Percentiles rank a stretch among this genome's conserved stretches.
phyloP scores from a whole-genome alignment of 2,888 invertebrate species.

The Caradrina kadenii region DNA sequence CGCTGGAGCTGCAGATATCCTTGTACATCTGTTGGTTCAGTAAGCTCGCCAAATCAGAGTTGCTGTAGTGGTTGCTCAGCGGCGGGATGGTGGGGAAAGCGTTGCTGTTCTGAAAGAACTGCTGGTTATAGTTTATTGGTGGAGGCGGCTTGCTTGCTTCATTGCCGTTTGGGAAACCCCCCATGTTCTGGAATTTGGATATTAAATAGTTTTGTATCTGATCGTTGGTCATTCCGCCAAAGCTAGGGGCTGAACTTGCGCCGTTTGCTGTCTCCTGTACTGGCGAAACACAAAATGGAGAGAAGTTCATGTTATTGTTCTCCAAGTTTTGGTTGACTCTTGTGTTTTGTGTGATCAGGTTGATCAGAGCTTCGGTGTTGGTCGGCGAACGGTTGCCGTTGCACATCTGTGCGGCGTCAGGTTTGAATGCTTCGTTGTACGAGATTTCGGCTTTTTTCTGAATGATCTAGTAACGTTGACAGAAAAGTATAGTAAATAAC shows the following conservation, averaged over 20 bases:
- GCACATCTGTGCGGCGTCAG: slow-evolving; percentile 62
- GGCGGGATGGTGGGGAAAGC: slow-evolving; percentile 86
- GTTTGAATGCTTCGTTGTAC: slow-evolving; percentile 64
- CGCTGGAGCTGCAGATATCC: slow-evolving; percentile 71
- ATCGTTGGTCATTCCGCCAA: slow-evolving; percentile 82
- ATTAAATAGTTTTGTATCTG: slow-evolving; percentile 85
- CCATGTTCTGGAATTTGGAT: slow-evolving; percentile 82
- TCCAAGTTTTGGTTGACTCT: slow-evolving; percentile 74
- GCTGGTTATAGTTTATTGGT: slow-evolving; percentile 76
- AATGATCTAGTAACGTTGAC: slow-evolving; percentile 68
- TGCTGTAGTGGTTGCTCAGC: slow-evolving; percentile 79
- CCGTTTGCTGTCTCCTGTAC: slow-evolving; percentile 70
- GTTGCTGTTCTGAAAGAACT: slow-evolving; percentile 83
- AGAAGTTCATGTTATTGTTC: slow-evolving; percentile 78
- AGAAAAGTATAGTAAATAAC: slow-evolving; percentile 54
- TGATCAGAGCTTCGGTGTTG: slow-evolving; percentile 76
- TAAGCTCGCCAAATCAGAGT: slow-evolving; percentile 77
- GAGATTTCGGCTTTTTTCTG: slow-evolving; percentile 68
- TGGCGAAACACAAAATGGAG: slow-evolving; percentile 73
- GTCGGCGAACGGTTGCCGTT: slow-evolving; percentile 75
- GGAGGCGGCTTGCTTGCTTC: slow-evolving; percentile 61
- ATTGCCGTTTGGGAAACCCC: slow-evolving; percentile 71
- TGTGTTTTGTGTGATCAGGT: slow-evolving; percentile 73
- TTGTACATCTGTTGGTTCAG: slow-evolving; percentile 74
- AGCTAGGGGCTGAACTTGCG: slow-evolving; percentile 71